Conservation (phyloP, 2,888 invertebrate genomes). For the Notodonta dromedarius region DNA sequence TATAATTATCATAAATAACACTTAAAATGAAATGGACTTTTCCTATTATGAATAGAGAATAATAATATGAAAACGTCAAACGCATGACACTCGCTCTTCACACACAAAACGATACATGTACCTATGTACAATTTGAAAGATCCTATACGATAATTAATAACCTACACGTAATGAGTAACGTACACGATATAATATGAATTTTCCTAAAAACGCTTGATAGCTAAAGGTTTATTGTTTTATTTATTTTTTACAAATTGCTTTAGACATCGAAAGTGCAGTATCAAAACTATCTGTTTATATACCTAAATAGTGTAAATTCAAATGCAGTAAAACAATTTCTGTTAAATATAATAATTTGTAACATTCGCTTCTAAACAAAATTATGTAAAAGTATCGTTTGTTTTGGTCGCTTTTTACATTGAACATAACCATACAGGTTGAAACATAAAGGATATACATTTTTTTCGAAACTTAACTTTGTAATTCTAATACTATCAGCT, state of each 20-base stretch:
- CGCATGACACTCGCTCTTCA: slow-evolving; percentile 27
- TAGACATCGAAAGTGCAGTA: slow-evolving; percentile 22
- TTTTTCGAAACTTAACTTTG: no score
- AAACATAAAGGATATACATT: no score
- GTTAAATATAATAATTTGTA: no score
- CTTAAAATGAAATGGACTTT: slow-evolving; percentile 38
- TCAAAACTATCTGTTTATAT: slow-evolving; percentile 29
- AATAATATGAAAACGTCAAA: slow-evolving; percentile 34
- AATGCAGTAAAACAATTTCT: background rate
- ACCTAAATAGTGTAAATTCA: slow-evolving; percentile 8
- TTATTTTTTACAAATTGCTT: background rate
- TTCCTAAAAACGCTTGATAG: slow-evolving; percentile 6
- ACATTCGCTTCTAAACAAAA: no score
- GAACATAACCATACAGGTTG: no score
- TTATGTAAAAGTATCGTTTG: no score
- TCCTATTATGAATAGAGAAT: slow-evolving; percentile 39
- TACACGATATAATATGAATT: slow-evolving; percentile 19
- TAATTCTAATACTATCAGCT: no score
- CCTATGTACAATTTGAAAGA: slow-evolving; percentile 44
- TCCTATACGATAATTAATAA: slow-evolving; percentile 30
- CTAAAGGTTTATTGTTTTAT: background rate
- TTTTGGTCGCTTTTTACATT: no score
- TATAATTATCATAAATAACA: slow-evolving; percentile 25
- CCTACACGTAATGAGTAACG: slow-evolving; percentile 37
- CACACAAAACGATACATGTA: slow-evolving; percentile 28